Percentiles rank a stretch among this genome's conserved stretches.
phyloP scores from a whole-genome alignment of 1,140 invertebrate genomes.

The Nautilus pompilius region DNA sequence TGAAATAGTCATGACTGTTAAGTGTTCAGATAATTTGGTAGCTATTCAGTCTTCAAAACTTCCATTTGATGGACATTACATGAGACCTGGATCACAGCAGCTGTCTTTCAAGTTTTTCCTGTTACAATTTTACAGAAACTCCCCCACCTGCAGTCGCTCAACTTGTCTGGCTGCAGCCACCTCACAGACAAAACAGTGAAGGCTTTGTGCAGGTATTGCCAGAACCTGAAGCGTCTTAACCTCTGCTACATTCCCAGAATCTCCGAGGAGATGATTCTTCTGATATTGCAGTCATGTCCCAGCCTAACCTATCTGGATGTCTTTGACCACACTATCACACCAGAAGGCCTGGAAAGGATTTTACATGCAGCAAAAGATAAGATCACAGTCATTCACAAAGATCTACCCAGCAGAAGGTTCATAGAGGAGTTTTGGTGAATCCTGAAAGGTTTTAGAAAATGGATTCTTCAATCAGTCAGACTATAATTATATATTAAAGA shows the following conservation, averaged over 20 bases:
- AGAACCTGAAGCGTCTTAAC: slow-evolving; percentile 23
- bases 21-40: too few relatives aligned
- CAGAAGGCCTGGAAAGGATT: slow-evolving; percentile 16
- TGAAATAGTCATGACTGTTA: not conserved
- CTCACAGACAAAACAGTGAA: slow-evolving; percentile 28
- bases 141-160: slow-evolving; percentile 24
- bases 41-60: not conserved
- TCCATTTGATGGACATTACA: too few relatives aligned
- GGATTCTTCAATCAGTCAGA: too few relatives aligned
- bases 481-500: too few relatives aligned
- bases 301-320: slow-evolving; percentile 25
- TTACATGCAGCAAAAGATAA: too few relatives aligned
- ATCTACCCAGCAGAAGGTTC: too few relatives aligned
- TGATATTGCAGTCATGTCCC: slow-evolving; percentile 15
- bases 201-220: slow-evolving; percentile 16
- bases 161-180: slow-evolving; percentile 30
- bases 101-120: too few relatives aligned
- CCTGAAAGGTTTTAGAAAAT: too few relatives aligned
- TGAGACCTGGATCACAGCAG: too few relatives aligned
- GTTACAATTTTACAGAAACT: slow-evolving; percentile 37
- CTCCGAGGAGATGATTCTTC: slow-evolving; percentile 22
- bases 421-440: too few relatives aligned
- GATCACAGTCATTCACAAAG: too few relatives aligned
- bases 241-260: slow-evolving; percentile 21
- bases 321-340: slow-evolving; percentile 21